These are phyloP conservation scores for Meganola albula DNA, from an alignment of 2,888 invertebrate species.

Conservation along the genomic window DNA sequence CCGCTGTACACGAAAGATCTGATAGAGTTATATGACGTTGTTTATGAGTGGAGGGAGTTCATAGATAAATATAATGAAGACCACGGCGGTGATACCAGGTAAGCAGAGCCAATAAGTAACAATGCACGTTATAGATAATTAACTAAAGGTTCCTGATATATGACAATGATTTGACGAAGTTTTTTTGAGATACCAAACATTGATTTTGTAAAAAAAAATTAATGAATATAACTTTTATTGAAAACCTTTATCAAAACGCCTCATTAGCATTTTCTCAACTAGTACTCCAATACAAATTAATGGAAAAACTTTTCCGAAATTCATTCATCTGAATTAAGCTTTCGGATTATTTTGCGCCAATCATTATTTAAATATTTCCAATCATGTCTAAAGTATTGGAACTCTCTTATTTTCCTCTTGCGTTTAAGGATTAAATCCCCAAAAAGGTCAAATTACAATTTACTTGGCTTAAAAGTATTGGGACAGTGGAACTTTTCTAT, in stretches of 20 bases:
- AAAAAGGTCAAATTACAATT: conserved; percentile 16
- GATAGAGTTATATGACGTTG: conserved; percentile 73
- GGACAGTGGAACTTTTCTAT: conserved; percentile 17
- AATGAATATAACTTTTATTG: not conserved
- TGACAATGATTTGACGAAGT: too few relatives aligned
- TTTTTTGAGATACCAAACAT: too few relatives aligned
- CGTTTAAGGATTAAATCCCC: conserved; percentile 11
- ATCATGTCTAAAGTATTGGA: conserved; percentile 15
- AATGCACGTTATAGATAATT: too few relatives aligned
- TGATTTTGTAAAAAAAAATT: too few relatives aligned
- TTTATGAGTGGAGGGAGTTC: conserved; percentile 76
- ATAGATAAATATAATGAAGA: conserved; percentile 65
- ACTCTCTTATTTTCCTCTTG: conserved; percentile 16
- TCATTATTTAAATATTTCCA: conserved; percentile 6
- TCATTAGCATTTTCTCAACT: not conserved
- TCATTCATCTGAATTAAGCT: not conserved
- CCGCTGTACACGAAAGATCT: conserved; percentile 81
- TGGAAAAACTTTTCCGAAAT: not conserved
- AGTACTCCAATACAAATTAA: not conserved
- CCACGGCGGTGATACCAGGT: conserved; percentile 63
- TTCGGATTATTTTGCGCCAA: conserved; percentile 6
- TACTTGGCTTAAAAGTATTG: conserved; percentile 15
- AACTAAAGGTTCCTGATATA: too few relatives aligned
- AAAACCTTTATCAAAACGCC: not conserved
- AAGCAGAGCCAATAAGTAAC: too few relatives aligned